A percentile compares a stretch with the other conserved stretches of the same genome.
phyloP scores from a whole-genome alignment of 2,797 vertebrate genomes.

The Amblyraja radiata region DNA sequence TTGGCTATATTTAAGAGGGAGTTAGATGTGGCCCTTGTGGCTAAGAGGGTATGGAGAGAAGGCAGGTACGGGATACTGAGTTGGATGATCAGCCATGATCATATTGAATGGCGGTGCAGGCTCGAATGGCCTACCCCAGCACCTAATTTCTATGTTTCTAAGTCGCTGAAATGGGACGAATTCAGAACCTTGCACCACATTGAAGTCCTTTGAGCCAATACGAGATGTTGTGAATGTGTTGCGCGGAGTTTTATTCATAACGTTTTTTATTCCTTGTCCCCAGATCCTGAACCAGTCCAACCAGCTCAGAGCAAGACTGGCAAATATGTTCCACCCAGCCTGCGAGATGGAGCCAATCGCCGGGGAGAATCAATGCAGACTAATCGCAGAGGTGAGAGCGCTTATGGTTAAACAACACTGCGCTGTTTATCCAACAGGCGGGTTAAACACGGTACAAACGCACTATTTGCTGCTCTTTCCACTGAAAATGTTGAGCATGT shows the following conservation, averaged over 20 bases:
- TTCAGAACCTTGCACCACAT: no score
- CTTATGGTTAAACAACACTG: not conserved
- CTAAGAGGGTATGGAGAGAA: no score
- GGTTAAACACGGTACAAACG: not conserved
- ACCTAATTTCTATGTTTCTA: no score
- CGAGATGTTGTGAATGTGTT: not conserved
- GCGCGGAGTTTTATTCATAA: not conserved
- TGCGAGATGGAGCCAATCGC: slow-evolving; percentile 79
- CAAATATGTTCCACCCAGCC: slow-evolving; percentile 85
- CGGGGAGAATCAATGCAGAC: slow-evolving; percentile 95
- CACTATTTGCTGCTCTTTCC: not conserved
- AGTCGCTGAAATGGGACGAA: no score
- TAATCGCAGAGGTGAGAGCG: slow-evolving; percentile 73
- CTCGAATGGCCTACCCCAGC: no score
- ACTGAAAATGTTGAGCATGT: not conserved
- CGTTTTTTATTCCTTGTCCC: not conserved
- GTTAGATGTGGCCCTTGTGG: no score
- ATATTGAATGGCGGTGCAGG: no score
- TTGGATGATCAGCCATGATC: no score
- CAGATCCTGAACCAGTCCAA: slow-evolving; percentile 78
- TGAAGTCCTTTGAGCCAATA: no score
- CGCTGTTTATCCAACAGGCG: not conserved
- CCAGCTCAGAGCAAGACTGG: slow-evolving; percentile 83
- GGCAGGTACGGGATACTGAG: no score
- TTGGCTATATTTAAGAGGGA: no score